Evolutionary conservation across 2,888 invertebrate species (phyloP).

Genomic region (Heliconius hortense): DNA sequence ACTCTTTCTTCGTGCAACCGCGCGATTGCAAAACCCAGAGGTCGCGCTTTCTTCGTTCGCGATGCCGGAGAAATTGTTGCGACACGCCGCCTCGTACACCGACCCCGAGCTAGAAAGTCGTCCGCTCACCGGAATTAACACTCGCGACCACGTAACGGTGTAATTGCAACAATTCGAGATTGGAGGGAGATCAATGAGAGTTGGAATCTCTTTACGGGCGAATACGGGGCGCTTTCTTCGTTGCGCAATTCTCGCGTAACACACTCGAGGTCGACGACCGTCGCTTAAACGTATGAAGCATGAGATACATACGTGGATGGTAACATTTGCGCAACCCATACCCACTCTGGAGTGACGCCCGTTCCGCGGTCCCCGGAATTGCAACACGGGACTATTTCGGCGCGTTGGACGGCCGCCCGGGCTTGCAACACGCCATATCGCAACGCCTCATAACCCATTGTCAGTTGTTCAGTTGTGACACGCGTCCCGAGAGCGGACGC

Average conservation of each 20-base stretch:
- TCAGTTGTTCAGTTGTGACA: slow-evolving; percentile 76
- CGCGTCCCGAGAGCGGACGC: slow-evolving; percentile 59
- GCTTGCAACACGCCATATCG: slow-evolving; percentile 81
- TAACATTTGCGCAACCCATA: slow-evolving; percentile 71
- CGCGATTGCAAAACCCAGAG: slow-evolving; percentile 80
- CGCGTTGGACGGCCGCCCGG: slow-evolving; percentile 79
- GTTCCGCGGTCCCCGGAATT: slow-evolving; percentile 74
- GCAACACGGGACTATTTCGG: slow-evolving; percentile 81
- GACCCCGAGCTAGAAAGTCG: slow-evolving; percentile 82
- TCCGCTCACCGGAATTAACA: slow-evolving; percentile 80
- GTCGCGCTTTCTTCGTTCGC: slow-evolving; percentile 82
- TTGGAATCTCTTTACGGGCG: slow-evolving; percentile 70
- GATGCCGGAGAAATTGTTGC: slow-evolving; percentile 81
- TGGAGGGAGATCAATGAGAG: slow-evolving; percentile 69
- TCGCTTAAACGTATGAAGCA: slow-evolving; percentile 59
- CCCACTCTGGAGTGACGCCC: slow-evolving; percentile 75
- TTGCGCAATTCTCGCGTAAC: slow-evolving; percentile 76
- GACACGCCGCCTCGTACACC: slow-evolving; percentile 77
- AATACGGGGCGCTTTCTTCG: slow-evolving; percentile 78
- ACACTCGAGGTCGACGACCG: slow-evolving; percentile 71
- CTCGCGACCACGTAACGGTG: slow-evolving; percentile 74
- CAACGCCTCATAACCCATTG: slow-evolving; percentile 77
- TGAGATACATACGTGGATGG: slow-evolving; percentile 55
- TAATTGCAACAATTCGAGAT: slow-evolving; percentile 77
- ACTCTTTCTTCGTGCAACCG: slow-evolving; percentile 62